Percentiles rank a stretch among this genome's conserved stretches.
Evolutionary conservation across 2,888 invertebrate genomes (phyloP).

Genomic region (Stenotaenia linearis): DNA sequence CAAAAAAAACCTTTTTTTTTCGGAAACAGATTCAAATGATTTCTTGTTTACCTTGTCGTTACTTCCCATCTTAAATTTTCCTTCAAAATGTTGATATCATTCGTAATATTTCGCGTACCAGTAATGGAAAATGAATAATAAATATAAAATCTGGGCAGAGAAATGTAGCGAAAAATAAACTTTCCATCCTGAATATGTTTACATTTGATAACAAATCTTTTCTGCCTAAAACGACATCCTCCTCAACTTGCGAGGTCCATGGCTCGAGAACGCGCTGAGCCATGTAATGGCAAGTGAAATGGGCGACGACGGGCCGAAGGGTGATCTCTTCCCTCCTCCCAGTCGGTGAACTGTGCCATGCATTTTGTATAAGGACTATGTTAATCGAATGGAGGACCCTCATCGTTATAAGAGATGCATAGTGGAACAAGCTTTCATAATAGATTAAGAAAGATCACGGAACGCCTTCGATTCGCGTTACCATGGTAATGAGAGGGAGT

Average conservation of each 20-base stretch:
- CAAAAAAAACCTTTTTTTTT: neutral
- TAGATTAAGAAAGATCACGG: slow-evolving; percentile 8
- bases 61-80: neutral
- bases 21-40: neutral
- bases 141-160: neutral
- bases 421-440: slow-evolving; percentile 26
- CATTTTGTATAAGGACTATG: slow-evolving; percentile 23
- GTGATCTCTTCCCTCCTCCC: neutral
- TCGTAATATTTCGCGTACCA: neutral
- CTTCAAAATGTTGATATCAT: neutral
- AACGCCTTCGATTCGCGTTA: neutral
- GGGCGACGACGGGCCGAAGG: slow-evolving; percentile 20
- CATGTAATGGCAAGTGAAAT: slow-evolving; percentile 21
- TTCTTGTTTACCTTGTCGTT: neutral
- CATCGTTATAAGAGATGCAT: neutral
- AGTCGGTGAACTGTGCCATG: slow-evolving; percentile 21
- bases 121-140: neutral
- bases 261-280: slow-evolving; percentile 10
- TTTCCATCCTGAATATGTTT: slow-evolving; percentile 1
- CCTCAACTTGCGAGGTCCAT: neutral
- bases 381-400: slow-evolving; percentile 24
- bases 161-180: slow-evolving; percentile 24
- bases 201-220: slow-evolving; percentile 24
- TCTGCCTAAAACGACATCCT: slow-evolving; percentile 12
- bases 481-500: slow-evolving; percentile 20